phyloP scores from a whole-genome alignment of 2,797 vertebrate genomes.

The Sebastes kiyomatsui region DNA sequence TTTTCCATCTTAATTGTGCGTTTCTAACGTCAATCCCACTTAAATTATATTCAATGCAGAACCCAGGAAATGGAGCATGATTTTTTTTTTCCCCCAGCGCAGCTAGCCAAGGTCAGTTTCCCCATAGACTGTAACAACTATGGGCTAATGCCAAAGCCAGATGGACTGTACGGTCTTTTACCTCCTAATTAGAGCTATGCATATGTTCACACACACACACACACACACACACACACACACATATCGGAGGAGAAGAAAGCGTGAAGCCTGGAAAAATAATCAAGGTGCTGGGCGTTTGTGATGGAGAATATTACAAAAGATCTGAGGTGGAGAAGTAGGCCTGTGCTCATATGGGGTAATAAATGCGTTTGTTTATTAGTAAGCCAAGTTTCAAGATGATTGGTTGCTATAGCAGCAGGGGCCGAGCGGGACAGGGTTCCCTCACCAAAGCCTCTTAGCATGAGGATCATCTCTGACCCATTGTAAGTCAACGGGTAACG shows the following conservation, averaged over 20 bases:
- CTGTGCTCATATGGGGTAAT: conserved; percentile 20
- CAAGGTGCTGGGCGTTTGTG: conserved; percentile 38
- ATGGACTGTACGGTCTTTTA: conserved; percentile 71
- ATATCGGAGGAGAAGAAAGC: conserved; percentile 39
- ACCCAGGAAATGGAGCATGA: conserved; percentile 59
- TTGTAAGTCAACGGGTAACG: conserved; percentile 64
- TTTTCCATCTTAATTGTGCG: conserved; percentile 40
- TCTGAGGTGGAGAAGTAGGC: conserved; percentile 27
- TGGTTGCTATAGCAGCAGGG: conserved; percentile 25
- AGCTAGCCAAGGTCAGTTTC: conserved; percentile 67
- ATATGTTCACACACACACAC: conserved; percentile 33
- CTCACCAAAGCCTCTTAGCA: conserved; percentile 63
- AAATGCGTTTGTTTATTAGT: conserved; percentile 37
- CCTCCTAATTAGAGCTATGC: conserved; percentile 69
- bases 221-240: neutral
- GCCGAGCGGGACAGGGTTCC: conserved; percentile 35
- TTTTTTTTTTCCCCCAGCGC: conserved; percentile 28
- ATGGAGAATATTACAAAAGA: conserved; percentile 43
- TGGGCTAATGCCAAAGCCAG: conserved; percentile 75
- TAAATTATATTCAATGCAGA: conserved; percentile 54
- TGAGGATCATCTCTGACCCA: conserved; percentile 64
- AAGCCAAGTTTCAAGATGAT: conserved; percentile 37
- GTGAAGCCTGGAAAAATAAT: conserved; percentile 65
- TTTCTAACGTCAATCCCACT: conserved; percentile 43
- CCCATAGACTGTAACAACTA: conserved; percentile 57